Base-by-base conservation (phyloP, 2,113 vertebrate species). In the Cryptomyrus ogoouensis region DNA sequence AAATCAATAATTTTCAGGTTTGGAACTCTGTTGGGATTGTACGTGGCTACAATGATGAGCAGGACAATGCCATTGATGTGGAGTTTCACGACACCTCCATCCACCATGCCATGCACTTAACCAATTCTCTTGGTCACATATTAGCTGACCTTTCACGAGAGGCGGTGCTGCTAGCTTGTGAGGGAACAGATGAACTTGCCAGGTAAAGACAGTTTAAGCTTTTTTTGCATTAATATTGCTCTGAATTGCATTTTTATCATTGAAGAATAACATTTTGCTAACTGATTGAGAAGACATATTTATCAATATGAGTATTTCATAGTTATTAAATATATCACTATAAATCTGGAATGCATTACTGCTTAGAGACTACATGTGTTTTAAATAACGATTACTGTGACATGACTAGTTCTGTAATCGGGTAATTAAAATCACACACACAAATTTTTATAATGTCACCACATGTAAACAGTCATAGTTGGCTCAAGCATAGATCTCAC, bases 1-100 rank as follows among this genome's bases (percentile, higher is more conserved):
- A 35, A 39, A 42, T n/a, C 21, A 24, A 47, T 85, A 1, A 24
- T 27, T 90, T 47, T n/a, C 88, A 99, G 98, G 94, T 97, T 15
- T 99, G 98, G 98, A 99, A 99, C 92, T 99, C 98, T 0, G 89
- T 98, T 74, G 98, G 98, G 0, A 97, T 99, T 27, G 94, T 99
- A 88, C 98, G 98, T 46, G 96, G 97, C 89, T 99, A 99, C 95
- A 98, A 96, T 7, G 98, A 99, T 8, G 98, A 99, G 31, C 97
- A 98, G 92, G 98, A 99, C 94, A 98, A 97, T 31, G 98, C 98
- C 89, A 96, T 99, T 0, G 98, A 99, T 12, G 91, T 99, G 44
- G 98, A 99, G 88, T 99, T 99, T 90, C 98, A 99, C 0, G 98
- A 99, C 93, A 95, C 97, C 0, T 97, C 98, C 0, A 89, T 99